Evolutionary conservation across 35 echinoderm and acorn worm genomes (phyloP), one percentile per base, ranked within the genome.

Genomic region (Ophioderma brevispina): DNA sequence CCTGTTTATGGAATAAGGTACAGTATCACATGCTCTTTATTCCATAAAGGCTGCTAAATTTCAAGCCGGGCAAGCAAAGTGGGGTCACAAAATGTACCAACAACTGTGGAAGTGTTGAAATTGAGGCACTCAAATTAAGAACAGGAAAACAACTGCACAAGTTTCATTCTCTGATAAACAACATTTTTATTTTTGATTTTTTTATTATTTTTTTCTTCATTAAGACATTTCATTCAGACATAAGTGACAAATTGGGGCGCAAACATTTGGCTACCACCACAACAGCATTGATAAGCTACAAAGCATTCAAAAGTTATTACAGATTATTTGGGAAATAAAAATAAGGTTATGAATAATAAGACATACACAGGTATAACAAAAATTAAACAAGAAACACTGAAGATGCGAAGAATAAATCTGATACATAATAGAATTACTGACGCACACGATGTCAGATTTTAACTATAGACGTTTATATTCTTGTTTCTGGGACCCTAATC

Each of bases 161-260:
- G 59, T 70, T 30, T 70, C 1, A 70, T 70, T 70, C 59, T 70
- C 59, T 70, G 59, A 70, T 70, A 70, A 70, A 70, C 59, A 70
- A 70, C 59, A 70, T 70, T 25, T 18, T 70, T 70, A 25, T 70
- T 70, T 70, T 70, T 3, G 1, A 70, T 25, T 13, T 30, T 70
- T 70, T 70, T 70, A 15, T 70, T 15, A 70, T 30, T 15, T 13
- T 70, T 70, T 70, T 70, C 2, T 70, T 70, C 28, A 70, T 70
- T 70, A 25, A 70, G 59, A 70, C 59, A 70, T 70, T 46, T 46
- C 59, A 25, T 70, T 70, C 17, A 70, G 59, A 70, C 59, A 70
- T 15, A 70, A 25, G 10, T 70, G 10, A 70, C 59, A 70, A 70
- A 25, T 13, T 70, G 59, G 59, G 59, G 59, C 2, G n/a, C 59